Evolutionary conservation across 2,797 vertebrate species (phyloP).

Genomic region (Australoheros facetus): DNA sequence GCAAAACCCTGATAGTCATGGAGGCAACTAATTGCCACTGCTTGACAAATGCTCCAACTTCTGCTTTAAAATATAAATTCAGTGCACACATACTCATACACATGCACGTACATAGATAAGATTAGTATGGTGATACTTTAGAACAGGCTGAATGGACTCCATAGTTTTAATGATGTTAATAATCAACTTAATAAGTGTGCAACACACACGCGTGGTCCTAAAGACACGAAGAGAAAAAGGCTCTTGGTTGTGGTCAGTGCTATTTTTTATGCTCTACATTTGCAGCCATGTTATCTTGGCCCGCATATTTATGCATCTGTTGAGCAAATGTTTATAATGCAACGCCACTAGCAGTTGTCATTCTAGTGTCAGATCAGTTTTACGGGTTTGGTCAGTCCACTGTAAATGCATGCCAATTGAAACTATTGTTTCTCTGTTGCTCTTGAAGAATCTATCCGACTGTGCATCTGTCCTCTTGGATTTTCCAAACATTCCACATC

Average conservation of each 20-base stretch:
- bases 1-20: not conserved
- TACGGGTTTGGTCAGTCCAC: not conserved
- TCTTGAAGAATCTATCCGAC: slow-evolving; percentile 19
- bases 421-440: slow-evolving; percentile 13
- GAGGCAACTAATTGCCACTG: not conserved
- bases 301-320: slow-evolving; percentile 46
- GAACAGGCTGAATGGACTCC: slow-evolving; percentile 4
- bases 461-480: slow-evolving; percentile 30
- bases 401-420: slow-evolving; percentile 2
- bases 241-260: not conserved
- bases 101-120: slow-evolving; percentile 8
- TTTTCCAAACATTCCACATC: slow-evolving; percentile 15
- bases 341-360: slow-evolving; percentile 39
- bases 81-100: not conserved
- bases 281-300: slow-evolving; percentile 19
- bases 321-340: slow-evolving; percentile 49
- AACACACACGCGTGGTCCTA: not conserved
- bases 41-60: not conserved
- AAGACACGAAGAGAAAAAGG: not conserved
- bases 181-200: slow-evolving; percentile 45
- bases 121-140: slow-evolving; percentile 10
- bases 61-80: not conserved
- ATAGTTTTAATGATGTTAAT: slow-evolving; percentile 20
- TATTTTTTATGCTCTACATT: slow-evolving; percentile 50
- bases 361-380: slow-evolving; percentile 12